These are phyloP conservation scores for Nasonia giraulti DNA, from an alignment of 1,140 invertebrate species.

Conservation along the genomic window DNA sequence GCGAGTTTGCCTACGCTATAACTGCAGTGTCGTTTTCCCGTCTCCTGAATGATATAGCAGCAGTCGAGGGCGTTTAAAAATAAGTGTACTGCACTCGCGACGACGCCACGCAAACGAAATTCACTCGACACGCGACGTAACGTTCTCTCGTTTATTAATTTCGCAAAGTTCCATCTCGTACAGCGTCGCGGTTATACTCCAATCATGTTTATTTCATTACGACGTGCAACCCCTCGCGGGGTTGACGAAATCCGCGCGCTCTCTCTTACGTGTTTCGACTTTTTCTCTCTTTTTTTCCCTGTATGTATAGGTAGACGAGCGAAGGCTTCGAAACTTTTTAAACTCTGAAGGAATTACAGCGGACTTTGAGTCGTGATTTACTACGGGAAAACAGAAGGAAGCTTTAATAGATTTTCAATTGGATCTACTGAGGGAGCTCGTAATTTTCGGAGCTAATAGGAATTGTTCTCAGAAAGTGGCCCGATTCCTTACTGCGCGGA, in stretches of 20 bases:
- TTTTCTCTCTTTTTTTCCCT: neutral
- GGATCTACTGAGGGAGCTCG: neutral
- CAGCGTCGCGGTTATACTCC: neutral
- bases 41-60: neutral
- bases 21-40: neutral
- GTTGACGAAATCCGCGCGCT: neutral
- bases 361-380: constrained; percentile 19
- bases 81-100: too few species aligned
- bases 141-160: neutral
- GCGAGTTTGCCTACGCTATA: too few species aligned
- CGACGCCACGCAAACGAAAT: neutral
- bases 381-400: constrained; percentile 14
- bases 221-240: neutral
- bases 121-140: neutral
- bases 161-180: neutral
- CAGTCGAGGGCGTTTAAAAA: neutral
- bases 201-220: constrained; percentile 35
- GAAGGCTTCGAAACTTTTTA: constrained; percentile 30
- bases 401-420: constrained; percentile 44
- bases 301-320: neutral
- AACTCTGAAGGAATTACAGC: constrained; percentile 35
- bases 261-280: constrained; percentile 25
- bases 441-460: constrained; percentile 30
- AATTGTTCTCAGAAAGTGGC: neutral
- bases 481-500: neutral